Evolutionary conservation across 2,797 vertebrate genomes (phyloP).

Genomic region (Peromyscus aztecus): DNA sequence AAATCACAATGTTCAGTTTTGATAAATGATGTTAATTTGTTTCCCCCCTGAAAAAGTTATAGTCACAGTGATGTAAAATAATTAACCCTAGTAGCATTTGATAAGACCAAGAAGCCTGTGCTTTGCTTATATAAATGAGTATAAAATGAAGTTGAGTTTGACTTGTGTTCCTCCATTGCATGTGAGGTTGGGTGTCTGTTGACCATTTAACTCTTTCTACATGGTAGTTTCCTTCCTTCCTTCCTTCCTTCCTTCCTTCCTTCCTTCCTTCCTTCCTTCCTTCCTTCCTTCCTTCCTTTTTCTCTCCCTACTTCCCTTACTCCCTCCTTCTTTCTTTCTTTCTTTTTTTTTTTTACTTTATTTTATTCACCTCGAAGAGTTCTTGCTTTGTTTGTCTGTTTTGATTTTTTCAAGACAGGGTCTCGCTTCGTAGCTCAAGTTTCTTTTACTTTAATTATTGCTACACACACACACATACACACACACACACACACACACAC

Average conservation of each 20-base stretch:
- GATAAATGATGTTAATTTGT: conserved; percentile 5
- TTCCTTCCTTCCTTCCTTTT: background rate
- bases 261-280: rapidly evolving
- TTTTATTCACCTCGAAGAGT: background rate
- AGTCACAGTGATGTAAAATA: background rate
- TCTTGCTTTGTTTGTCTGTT: background rate
- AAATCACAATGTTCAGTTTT: conserved; percentile 10
- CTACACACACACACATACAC: background rate
- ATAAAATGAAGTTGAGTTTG: background rate
- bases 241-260: too few relatives aligned
- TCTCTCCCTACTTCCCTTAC: rapidly evolving
- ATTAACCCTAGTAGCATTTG: background rate
- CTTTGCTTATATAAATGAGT: background rate
- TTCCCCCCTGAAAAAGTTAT: background rate
- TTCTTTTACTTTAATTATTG: background rate
- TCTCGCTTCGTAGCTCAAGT: background rate
- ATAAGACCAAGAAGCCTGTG: background rate
- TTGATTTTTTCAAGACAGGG: background rate
- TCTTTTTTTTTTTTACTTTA: background rate
- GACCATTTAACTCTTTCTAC: background rate
- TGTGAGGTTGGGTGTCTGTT: background rate
- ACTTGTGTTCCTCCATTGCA: background rate
- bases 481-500: background rate
- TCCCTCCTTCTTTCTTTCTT: background rate
- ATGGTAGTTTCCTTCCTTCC: background rate